Conservation (phyloP, 64 coral and sea anemone species). For the Stichodactyla helianthus region DNA sequence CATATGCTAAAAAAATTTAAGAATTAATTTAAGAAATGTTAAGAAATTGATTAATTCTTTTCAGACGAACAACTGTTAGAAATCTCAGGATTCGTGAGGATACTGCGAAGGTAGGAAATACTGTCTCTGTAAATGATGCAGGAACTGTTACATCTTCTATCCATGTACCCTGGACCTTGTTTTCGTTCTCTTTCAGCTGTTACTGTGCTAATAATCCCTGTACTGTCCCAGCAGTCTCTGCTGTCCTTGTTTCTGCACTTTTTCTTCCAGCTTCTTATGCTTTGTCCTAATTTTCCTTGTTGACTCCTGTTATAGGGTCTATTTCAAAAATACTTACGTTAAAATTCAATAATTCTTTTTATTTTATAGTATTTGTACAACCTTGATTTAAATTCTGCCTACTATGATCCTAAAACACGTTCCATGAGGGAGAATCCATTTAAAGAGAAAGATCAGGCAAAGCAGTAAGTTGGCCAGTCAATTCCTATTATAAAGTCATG, state of each 20-base stretch:
- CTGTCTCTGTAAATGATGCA: too few species aligned
- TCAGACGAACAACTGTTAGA: conserved; percentile 90
- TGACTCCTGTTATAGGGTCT: too few species aligned
- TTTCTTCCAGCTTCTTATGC: too few species aligned
- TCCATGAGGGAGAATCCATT: conserved; percentile 98
- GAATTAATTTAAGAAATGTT: too few species aligned
- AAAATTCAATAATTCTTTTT: not conserved
- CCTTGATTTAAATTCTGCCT: conserved; percentile 88
- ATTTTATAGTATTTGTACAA: conserved; percentile 83
- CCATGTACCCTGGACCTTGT: too few species aligned
- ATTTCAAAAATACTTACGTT: not conserved
- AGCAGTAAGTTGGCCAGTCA: conserved; percentile 29
- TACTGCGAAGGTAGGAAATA: conserved; percentile 75
- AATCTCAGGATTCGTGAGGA: conserved; percentile 99
- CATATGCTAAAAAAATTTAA: too few species aligned
- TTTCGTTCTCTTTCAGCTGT: too few species aligned
- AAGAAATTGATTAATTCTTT: not conserved
- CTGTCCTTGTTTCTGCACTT: not conserved
- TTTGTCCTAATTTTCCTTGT: too few species aligned
- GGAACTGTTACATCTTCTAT: too few species aligned
- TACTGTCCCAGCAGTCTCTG: not conserved
- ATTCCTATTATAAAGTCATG: not conserved
- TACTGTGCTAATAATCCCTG: not conserved
- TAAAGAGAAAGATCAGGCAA: conserved; percentile 59
- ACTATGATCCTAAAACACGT: conserved; percentile 97